phyloP scores from a whole-genome alignment of 2,888 invertebrate genomes.

The Nematopogon swammerdamellus region DNA sequence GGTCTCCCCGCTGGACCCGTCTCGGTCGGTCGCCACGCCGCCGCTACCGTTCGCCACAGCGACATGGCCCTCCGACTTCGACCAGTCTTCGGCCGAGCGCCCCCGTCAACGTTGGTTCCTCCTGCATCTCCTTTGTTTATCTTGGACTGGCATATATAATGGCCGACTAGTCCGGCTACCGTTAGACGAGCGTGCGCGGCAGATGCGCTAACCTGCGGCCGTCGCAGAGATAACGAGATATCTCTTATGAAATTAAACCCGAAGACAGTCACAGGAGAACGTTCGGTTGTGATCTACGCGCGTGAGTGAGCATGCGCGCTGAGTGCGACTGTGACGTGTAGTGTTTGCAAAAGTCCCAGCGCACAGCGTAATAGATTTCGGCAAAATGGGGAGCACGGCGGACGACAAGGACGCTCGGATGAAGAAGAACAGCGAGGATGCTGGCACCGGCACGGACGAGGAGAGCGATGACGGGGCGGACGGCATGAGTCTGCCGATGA shows the following conservation, averaged over 20 bases:
- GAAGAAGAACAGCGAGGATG: slow-evolving; percentile 47
- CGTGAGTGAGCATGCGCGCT: not conserved
- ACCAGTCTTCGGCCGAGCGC: not conserved
- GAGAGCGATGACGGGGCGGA: slow-evolving; percentile 30
- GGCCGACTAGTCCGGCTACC: not conserved
- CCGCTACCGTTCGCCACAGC: too few relatives aligned
- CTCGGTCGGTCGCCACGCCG: not conserved
- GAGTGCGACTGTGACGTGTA: not conserved
- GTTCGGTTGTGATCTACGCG: not conserved
- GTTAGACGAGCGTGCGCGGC: not conserved
- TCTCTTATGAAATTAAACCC: not conserved
- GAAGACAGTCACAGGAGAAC: not conserved
- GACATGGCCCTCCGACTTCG: not conserved
- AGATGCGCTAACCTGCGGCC: not conserved
- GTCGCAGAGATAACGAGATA: not conserved
- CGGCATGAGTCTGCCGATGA: slow-evolving; percentile 35
- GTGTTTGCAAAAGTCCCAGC: too few relatives aligned
- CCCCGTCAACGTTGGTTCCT: too few relatives aligned
- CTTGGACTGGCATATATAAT: not conserved
- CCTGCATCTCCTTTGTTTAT: not conserved
- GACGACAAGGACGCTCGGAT: slow-evolving; percentile 13
- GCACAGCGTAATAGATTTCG: too few relatives aligned
- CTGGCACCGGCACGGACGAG: slow-evolving; percentile 38
- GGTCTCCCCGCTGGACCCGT: slow-evolving; percentile 28
- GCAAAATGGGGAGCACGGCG: not conserved